phyloP scores from a whole-genome alignment of 1,140 invertebrate genomes.

The Drosophila triauraria region DNA sequence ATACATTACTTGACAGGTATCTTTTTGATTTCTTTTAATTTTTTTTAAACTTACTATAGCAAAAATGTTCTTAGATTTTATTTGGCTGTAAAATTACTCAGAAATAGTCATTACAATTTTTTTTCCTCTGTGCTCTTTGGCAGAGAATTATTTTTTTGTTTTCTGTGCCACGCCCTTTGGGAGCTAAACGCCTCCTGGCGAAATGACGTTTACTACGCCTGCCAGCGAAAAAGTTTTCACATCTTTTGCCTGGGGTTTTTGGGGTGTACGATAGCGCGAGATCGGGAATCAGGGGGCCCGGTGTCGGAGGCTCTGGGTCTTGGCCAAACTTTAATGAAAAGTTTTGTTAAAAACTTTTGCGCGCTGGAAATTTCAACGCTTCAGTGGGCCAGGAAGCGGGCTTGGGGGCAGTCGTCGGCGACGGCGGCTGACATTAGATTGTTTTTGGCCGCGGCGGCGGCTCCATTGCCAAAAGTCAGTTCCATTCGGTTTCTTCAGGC shows the following conservation, averaged over 20 bases:
- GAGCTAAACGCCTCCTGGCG: constrained; percentile 41
- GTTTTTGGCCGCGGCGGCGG: constrained; percentile 63
- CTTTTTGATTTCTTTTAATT: no score
- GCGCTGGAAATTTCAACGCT: constrained; percentile 81
- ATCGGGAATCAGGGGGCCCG: background rate
- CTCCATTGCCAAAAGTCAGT: constrained; percentile 73
- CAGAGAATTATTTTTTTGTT: constrained; percentile 25
- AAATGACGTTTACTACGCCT: constrained; percentile 80
- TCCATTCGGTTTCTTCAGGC: constrained; percentile 25
- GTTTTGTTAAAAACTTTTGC: constrained; percentile 81
- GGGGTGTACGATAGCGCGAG: constrained; percentile 9
- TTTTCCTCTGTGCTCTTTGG: background rate
- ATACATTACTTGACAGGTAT: background rate
- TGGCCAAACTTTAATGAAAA: constrained; percentile 81
- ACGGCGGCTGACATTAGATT: constrained; percentile 71
- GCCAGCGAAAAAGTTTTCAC: constrained; percentile 76
- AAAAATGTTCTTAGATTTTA: no score
- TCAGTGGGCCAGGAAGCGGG: constrained; percentile 58
- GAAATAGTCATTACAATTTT: background rate
- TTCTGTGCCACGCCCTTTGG: constrained; percentile 55
- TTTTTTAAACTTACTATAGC: no score
- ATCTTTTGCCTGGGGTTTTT: constrained; percentile 57
- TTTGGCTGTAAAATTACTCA: background rate
- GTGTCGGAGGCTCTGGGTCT: constrained; percentile 26
- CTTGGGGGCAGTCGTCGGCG: background rate